These are phyloP conservation scores for Drosophila kohkoa DNA, from an alignment of 1,140 invertebrate species.

Conservation along the genomic window DNA sequence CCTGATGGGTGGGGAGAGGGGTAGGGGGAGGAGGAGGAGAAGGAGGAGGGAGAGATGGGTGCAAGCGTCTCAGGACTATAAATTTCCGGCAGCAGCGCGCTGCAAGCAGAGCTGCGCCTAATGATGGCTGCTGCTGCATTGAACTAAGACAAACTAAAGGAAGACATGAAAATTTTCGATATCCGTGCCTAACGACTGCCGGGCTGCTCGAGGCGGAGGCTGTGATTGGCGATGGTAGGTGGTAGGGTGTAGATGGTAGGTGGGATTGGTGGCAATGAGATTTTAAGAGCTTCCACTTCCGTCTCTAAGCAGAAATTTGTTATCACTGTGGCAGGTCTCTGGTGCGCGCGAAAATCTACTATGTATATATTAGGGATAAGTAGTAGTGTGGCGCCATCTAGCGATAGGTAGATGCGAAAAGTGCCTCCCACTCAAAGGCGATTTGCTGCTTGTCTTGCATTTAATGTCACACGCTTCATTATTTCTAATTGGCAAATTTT, in stretches of 20 bases:
- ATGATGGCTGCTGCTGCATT: slow-evolving; percentile 58
- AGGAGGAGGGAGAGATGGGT: too few relatives aligned
- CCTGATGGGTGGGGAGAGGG: neutral
- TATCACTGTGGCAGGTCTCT: slow-evolving; percentile 65
- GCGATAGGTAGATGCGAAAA: neutral
- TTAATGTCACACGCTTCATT: slow-evolving; percentile 83
- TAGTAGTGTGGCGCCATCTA: slow-evolving; percentile 44
- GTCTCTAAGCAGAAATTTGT: slow-evolving; percentile 78
- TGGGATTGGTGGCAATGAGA: slow-evolving; percentile 64
- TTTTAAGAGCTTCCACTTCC: slow-evolving; percentile 81
- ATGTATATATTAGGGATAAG: slow-evolving; percentile 28
- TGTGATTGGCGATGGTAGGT: neutral
- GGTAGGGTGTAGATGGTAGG: too few relatives aligned
- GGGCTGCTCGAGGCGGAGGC: slow-evolving; percentile 10
- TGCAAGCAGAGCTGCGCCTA: slow-evolving; percentile 45
- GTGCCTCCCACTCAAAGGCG: slow-evolving; percentile 33
- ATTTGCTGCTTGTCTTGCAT: slow-evolving; percentile 81
- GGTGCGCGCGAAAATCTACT: neutral
- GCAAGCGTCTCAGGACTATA: slow-evolving; percentile 58
- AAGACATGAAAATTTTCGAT: slow-evolving; percentile 84
- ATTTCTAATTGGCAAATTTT: slow-evolving; percentile 84
- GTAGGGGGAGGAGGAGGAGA: too few relatives aligned
- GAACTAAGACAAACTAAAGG: slow-evolving; percentile 80
- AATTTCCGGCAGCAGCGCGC: slow-evolving; percentile 63
- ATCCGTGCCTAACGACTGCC: slow-evolving; percentile 78